phyloP scores from a whole-genome alignment of 2,113 vertebrate species.

The Rhinolophus ferrumequinum region DNA sequence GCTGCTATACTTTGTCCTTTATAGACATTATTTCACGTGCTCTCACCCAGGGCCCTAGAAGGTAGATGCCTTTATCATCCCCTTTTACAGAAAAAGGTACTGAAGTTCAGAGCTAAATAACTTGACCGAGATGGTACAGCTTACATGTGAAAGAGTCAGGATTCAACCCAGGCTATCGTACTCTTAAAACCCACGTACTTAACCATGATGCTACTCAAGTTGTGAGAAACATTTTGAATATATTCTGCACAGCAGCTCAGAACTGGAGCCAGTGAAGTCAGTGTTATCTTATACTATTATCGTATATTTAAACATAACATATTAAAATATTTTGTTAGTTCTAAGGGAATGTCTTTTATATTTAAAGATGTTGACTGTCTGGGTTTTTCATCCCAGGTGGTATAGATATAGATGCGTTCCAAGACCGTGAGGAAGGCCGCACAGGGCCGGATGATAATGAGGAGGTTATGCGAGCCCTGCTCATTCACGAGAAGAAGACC shows the following conservation, averaged over 20 bases:
- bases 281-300: neutral
- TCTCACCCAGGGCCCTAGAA: constrained; percentile 6
- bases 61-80: neutral
- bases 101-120: constrained; percentile 22
- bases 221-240: constrained; percentile 43
- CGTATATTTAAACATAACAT: neutral
- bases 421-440: constrained; percentile 84
- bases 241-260: neutral
- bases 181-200: neutral
- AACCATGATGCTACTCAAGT: neutral
- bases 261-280: neutral
- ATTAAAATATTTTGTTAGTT: neutral
- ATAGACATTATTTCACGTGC: neutral
- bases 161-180: neutral
- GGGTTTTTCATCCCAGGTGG: constrained; percentile 80
- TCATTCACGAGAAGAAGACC: constrained; percentile 96
- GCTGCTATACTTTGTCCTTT: neutral
- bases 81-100: neutral
- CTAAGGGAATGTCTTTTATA: neutral
- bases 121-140: neutral
- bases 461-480: constrained; percentile 97
- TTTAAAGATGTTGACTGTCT: constrained; percentile 43
- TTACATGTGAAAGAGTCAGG: neutral
- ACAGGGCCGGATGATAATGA: constrained; percentile 91
- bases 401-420: constrained; percentile 85